Evolutionary conservation across 2,888 invertebrate species (phyloP).

Genomic region (Drosophila helvetica): DNA sequence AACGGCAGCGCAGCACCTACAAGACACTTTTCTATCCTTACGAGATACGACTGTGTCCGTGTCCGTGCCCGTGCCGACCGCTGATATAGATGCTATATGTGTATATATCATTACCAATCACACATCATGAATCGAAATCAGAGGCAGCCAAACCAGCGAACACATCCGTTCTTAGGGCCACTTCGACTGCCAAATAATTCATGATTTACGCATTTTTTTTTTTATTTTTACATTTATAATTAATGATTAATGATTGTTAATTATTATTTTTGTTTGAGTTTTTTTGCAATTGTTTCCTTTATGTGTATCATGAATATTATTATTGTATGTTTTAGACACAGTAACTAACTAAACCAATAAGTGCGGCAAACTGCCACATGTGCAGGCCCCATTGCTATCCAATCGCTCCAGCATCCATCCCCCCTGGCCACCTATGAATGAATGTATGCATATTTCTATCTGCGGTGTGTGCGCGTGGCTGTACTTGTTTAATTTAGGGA

Average conservation of each 20-base stretch:
- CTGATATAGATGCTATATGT: neutral
- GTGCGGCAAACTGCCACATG: neutral
- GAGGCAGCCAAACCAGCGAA: slow-evolving; percentile 23
- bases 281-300: slow-evolving; percentile 15
- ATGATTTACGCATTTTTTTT: slow-evolving; percentile 46
- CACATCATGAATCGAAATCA: slow-evolving; percentile 43
- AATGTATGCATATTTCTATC: neutral
- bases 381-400: too few species aligned
- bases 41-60: slow-evolving; percentile 40
- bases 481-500: neutral
- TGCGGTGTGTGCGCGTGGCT: neutral
- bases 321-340: slow-evolving; percentile 1
- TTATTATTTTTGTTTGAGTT: slow-evolving; percentile 23
- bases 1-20: too few species aligned
- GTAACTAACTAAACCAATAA: neutral
- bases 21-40: slow-evolving; percentile 37
- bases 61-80: neutral
- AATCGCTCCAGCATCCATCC: neutral
- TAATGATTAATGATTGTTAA: slow-evolving; percentile 36
- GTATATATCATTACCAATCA: slow-evolving; percentile 8
- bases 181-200: slow-evolving; percentile 68
- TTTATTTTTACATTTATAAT: slow-evolving; percentile 10
- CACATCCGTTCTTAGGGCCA: slow-evolving; percentile 19
- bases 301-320: slow-evolving; percentile 6
- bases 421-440: neutral